Conservation (phyloP, 1,140 invertebrate species). For the Melanaphis sacchari region DNA sequence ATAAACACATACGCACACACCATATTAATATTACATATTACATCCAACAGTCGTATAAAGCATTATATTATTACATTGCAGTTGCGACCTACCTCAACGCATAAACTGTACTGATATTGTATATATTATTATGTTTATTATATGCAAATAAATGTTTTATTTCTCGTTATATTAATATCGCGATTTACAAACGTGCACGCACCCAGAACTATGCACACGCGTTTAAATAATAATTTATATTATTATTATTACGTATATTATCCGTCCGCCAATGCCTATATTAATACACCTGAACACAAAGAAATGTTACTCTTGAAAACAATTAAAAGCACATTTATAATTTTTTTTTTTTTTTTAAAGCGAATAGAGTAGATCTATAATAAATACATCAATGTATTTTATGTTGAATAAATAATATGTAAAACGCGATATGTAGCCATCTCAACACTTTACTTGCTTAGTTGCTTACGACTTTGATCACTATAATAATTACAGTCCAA, state of each 20-base stretch:
- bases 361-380: neutral
- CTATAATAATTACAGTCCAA: neutral
- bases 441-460: neutral
- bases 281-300: neutral
- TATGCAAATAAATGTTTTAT: neutral
- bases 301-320: neutral
- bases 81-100: constrained; percentile 29
- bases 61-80: neutral
- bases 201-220: neutral
- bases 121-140: neutral
- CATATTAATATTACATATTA: neutral
- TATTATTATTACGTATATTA: neutral
- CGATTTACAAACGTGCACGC: neutral
- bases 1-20: neutral
- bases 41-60: neutral
- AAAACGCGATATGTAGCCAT: neutral
- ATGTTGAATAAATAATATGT: neutral
- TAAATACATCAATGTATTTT: no score
- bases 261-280: neutral
- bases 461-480: neutral
- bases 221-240: neutral
- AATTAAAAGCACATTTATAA: neutral
- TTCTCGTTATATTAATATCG: neutral
- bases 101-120: neutral
- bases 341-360: neutral